Percentiles rank a stretch among this genome's conserved stretches.
Evolutionary conservation across 1,140 invertebrate species (phyloP).

Genomic region (Halesus radiatus): DNA sequence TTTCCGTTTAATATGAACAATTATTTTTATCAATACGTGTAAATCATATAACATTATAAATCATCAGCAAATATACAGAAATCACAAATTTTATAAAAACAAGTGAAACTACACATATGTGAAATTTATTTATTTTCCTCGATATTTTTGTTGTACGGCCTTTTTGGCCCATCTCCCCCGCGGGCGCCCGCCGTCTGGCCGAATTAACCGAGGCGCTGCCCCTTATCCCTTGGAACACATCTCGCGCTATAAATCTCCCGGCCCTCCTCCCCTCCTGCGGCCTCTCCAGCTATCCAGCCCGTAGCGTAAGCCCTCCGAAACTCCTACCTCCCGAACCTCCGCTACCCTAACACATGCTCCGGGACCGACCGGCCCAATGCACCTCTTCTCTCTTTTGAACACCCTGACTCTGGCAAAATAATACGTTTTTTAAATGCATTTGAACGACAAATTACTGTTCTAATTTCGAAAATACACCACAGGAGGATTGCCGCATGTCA

Average conservation of each 20-base stretch:
- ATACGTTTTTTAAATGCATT: no score
- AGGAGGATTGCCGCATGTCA: no score
- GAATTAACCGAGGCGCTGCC: conserved; percentile 50
- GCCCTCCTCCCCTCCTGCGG: not conserved
- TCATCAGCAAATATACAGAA: not conserved
- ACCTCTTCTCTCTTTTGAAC: no score
- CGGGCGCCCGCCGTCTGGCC: conserved; percentile 41
- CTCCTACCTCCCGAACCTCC: no score
- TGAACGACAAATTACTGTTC: no score
- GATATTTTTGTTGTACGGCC: not conserved
- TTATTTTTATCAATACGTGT: not conserved
- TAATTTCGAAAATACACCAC: no score
- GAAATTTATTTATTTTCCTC: no score
- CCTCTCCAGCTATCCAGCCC: no score
- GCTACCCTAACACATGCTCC: no score
- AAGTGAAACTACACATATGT: not conserved
- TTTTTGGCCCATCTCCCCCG: not conserved
- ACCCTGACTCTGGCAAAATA: no score
- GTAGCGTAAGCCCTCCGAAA: no score
- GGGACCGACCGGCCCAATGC: no score
- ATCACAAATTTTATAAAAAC: not conserved
- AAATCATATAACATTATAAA: not conserved
- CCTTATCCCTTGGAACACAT: conserved; percentile 51
- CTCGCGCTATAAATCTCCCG: conserved; percentile 49
- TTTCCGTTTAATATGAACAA: not conserved